Conservation (phyloP, 2,888 invertebrate genomes). For the Epinotia bilunana region DNA sequence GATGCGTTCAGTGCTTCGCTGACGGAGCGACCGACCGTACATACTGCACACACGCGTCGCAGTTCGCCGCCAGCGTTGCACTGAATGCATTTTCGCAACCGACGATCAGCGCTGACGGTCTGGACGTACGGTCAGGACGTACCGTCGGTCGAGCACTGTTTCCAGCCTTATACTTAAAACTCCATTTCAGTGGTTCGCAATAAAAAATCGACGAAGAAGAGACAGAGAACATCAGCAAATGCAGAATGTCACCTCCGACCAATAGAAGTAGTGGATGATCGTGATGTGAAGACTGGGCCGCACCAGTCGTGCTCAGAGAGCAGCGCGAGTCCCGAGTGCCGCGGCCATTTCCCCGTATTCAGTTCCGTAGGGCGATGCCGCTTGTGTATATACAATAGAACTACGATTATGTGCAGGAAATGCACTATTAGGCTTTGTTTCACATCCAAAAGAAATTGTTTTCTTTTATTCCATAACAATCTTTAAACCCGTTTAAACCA, state of each 20-base stretch:
- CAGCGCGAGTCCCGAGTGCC: not conserved
- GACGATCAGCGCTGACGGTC: no score
- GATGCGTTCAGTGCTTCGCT: no score
- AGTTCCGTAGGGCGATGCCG: not conserved
- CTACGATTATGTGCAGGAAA: not conserved
- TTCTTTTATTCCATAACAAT: conserved; percentile 3
- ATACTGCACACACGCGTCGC: no score
- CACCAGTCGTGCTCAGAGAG: not conserved
- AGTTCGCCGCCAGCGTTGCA: no score
- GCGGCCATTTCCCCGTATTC: not conserved
- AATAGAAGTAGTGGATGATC: not conserved
- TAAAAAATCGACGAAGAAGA: not conserved
- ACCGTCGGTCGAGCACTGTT: no score
- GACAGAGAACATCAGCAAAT: not conserved
- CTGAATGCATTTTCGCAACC: no score
- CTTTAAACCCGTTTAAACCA: not conserved
- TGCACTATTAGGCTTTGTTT: conserved; percentile 2
- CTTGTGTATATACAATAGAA: not conserved
- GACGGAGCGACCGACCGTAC: no score
- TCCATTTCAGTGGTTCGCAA: not conserved
- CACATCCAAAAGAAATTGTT: conserved; percentile 1
- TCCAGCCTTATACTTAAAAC: not conserved
- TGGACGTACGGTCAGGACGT: no score
- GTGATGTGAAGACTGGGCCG: not conserved
- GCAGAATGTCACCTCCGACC: not conserved